Evolutionary conservation across 2,113 vertebrate species (phyloP), one percentile per base, ranked within the genome.

Genomic region (Mystacornis crossleyi): DNA sequence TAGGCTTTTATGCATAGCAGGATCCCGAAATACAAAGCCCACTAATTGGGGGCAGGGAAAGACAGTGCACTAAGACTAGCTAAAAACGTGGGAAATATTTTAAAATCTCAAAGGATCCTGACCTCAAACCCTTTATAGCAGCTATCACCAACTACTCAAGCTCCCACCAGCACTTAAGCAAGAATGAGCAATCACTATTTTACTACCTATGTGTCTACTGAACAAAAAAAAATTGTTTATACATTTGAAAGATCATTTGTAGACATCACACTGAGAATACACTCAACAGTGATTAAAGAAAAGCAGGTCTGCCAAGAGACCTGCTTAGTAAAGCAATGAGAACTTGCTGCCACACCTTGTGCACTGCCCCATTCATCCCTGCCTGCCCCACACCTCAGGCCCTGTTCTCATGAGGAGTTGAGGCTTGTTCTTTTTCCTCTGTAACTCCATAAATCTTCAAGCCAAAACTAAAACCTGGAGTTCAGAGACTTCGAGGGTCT

Each of bases 11-110:
- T 92, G 94, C 81, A 89, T 83, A 97, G 74, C 93, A 88, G 71
- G 90, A 92, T 96, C 54, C 90, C 45, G 17, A 97, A 97, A 96
- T 92, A 96, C 75, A 97, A 90, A 97, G 85, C 92, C 85, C 51
- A 74, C 71, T 96, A 95, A 72, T 31, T 71, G 48, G 69, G 66
- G 75, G 40, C 25, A 77, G 43, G 45, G 19, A 50, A 43, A 79
- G 36, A 43, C 9, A 51, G 16, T 33, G 9, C 33, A 28, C 16
- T 31, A 57, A 85, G 82, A 64, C 65, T 86, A 48, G 61, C 79
- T 91, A 50, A 96, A 96, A 96, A 61, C 33, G 50, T 4, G 0
- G 18, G 50, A 61, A 47, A 25, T 82, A 69, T 79, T 94, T 93
- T 67, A 34, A 90, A 91, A 65, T 58, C 62, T 81, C 53, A 29